Percentiles rank a stretch among this genome's conserved stretches.
Evolutionary conservation across 2,888 invertebrate species (phyloP).

Genomic region (Tinea semifulvella): DNA sequence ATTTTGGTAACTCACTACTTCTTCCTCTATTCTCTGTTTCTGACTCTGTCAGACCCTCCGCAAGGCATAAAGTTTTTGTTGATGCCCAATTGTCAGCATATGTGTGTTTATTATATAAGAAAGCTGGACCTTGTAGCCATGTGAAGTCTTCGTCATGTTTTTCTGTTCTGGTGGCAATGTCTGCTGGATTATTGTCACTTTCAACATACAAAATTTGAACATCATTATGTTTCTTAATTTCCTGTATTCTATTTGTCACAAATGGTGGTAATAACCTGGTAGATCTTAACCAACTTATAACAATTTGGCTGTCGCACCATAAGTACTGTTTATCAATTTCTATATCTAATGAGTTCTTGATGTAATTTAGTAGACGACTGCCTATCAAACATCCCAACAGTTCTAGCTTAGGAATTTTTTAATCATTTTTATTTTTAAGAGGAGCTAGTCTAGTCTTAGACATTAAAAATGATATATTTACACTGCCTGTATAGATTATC

Average conservation of each 20-base stretch:
- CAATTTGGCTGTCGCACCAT: slow-evolving; percentile 11
- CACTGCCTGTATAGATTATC: background rate
- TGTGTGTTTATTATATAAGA: background rate
- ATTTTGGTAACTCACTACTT: no score
- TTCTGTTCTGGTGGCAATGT: background rate
- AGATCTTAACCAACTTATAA: background rate
- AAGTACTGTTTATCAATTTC: background rate
- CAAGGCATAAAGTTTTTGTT: background rate
- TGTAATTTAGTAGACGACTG: background rate
- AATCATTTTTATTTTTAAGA: background rate
- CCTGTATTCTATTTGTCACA: background rate
- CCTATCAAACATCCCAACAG: slow-evolving; percentile 1
- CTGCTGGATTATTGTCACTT: background rate
- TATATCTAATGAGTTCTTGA: background rate
- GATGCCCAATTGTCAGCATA: background rate
- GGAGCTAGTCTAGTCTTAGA: background rate
- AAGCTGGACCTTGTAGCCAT: background rate
- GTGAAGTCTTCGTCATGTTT: background rate
- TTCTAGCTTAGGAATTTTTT: background rate
- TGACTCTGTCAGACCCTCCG: background rate
- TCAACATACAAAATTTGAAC: background rate
- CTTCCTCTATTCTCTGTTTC: no score
- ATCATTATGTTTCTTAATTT: background rate
- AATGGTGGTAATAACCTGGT: slow-evolving; percentile 8
- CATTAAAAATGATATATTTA: background rate